These are phyloP conservation scores for Distichodus sexfasciatus DNA, from an alignment of 2,797 vertebrate species.

Conservation along the genomic window DNA sequence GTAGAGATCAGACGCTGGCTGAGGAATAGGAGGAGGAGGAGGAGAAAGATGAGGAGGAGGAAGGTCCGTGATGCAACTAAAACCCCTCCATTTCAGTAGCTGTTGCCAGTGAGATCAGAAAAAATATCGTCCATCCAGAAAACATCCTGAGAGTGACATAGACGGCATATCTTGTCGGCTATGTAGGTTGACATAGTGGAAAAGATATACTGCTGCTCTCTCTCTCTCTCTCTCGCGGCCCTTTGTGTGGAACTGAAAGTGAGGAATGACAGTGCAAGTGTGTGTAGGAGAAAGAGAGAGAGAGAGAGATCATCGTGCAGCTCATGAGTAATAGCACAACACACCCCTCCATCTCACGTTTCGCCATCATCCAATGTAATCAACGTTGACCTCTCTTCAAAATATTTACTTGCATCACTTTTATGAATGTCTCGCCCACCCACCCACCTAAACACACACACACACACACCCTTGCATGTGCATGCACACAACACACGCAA, in stretches of 20 bases:
- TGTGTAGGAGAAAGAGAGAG: not conserved
- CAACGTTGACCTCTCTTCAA: slow-evolving; percentile 1
- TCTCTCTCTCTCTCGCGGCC: too few relatives aligned
- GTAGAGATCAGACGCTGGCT: slow-evolving; percentile 5
- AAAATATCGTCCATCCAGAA: slow-evolving; percentile 44
- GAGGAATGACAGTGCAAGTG: not conserved
- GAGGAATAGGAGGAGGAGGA: too few relatives aligned
- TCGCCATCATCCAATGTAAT: slow-evolving; percentile 3
- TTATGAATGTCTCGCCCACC: slow-evolving; percentile 15
- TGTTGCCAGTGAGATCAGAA: slow-evolving; percentile 43
- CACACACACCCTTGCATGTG: not conserved
- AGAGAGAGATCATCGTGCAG: not conserved
- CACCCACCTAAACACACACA: not conserved
- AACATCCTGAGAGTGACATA: slow-evolving; percentile 44
- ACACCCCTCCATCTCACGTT: not conserved
- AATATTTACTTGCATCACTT: slow-evolving; percentile 16
- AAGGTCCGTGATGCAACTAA: slow-evolving; percentile 40
- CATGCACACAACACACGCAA: not conserved
- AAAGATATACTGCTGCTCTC: slow-evolving; percentile 43
- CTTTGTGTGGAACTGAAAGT: slow-evolving; percentile 26
- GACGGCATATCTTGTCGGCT: slow-evolving; percentile 48
- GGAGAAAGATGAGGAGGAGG: not conserved
- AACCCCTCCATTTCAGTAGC: slow-evolving; percentile 38
- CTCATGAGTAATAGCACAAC: slow-evolving; percentile 6
- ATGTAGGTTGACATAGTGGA: slow-evolving; percentile 42